Evolutionary conservation across 2,113 vertebrate species (phyloP).

Genomic region (Tenrec ecaudatus): DNA sequence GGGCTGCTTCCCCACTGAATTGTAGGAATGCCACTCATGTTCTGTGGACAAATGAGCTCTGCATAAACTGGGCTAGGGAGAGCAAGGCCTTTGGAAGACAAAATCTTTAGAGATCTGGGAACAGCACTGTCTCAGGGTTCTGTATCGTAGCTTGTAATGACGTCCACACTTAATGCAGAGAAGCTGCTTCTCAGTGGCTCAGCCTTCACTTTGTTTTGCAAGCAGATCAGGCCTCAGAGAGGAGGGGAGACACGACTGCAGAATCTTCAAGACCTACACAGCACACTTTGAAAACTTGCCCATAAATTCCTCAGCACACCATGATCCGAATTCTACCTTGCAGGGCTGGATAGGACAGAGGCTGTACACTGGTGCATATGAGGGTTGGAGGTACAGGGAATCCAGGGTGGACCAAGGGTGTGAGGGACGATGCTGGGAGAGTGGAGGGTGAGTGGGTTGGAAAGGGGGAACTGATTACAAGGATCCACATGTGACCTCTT

Average conservation of each 20-base stretch:
- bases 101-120: background rate
- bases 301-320: background rate
- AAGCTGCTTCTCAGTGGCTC: background rate
- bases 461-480: no score
- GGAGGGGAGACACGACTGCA: background rate
- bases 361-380: no score
- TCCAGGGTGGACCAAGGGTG: no score
- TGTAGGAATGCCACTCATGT: accelerated
- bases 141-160: accelerated
- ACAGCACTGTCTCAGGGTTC: background rate
- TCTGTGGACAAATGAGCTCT: background rate
- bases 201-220: background rate
- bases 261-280: background rate
- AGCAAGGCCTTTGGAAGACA: background rate
- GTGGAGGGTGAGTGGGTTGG: no score
- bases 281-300: background rate
- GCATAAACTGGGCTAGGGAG: background rate
- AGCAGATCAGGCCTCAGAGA: accelerated
- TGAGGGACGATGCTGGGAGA: no score
- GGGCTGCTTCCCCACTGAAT: no score
- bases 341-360: no score
- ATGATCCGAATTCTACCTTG: no score
- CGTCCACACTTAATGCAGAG: accelerated
- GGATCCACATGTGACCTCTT: no score
- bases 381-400: no score